Base-by-base conservation (phyloP, 2,113 vertebrate genomes). In the Albula goreensis region DNA sequence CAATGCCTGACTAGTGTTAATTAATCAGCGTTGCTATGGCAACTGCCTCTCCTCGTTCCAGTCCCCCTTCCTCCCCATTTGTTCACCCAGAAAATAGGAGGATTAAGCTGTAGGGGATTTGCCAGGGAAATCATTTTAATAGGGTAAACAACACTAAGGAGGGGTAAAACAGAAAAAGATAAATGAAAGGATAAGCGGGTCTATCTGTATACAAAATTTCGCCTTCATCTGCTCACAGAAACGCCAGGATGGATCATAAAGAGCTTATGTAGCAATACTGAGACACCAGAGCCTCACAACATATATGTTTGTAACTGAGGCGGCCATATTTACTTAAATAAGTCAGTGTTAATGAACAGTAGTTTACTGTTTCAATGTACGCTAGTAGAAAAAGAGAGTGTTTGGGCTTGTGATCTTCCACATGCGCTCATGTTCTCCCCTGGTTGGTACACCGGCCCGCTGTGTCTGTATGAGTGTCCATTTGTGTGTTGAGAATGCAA, bases 121-220 rank as follows among this genome's bases (percentile, higher is more conserved):
- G 80, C 70, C n/a, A 48, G 79, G 77, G 66, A 87, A 91, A 90
- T 83, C 83, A 83, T 86, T 91, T 89, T 90, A 90, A 90, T 84
- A 85, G 89, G 86, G 91, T 90, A 87, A 90, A 87, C 85, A 74
- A 86, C 88, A 86, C 87, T 90, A 87, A 87, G 63, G 84, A 83
- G 80, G 51, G 83, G 22, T 88, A 85, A 83, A 89, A 88, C 85
- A 85, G 83, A 66, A 87, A 84, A 82, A 89, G 89, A 93, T 92
- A 91, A 93, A 90, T 91, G 89, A 88, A 57, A 89, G 90, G 89
- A 92, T 91, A 88, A 92, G 90, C 83, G 85, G 88, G 66, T 87
- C 81, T 89, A 87, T 87, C 51, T 9, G 31, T 10, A 57, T 57
- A 49, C 22, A 63, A 51, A 10, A 81, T 85, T 84, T 87, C 88